Evolutionary conservation across 2,113 vertebrate genomes (phyloP), one percentile per base, ranked within the genome.

Genomic region (Trogon surrucura): DNA sequence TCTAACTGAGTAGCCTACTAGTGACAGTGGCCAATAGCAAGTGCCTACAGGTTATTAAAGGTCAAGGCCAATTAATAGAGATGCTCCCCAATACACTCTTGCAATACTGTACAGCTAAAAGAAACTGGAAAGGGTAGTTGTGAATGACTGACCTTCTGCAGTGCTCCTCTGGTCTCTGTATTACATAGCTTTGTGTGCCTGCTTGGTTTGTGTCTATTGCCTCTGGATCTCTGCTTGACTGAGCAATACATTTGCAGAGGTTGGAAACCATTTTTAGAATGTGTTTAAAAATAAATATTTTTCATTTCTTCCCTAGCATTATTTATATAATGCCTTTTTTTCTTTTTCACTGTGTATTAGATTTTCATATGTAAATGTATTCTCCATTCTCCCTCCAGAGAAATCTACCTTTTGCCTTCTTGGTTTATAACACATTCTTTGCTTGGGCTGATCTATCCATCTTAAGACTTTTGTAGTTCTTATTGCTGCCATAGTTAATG

Each of bases 251-350:
- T 26, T 45, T 70, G 65, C 79, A 71, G 44, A 60, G 23, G 45
- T 20, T 81, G 61, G 85, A 78, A 94, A 57, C 53, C 6, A 6
- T 41, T 94, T 93, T 86, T 74, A 79, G 38, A 81, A 36, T 22
- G 53, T 80, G 45, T 81, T 95, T 83, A 57, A 93, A 95, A 94
- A 78, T 38, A 62, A 27, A 22, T 71, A 56, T 91, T 84, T 96
- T 93, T 94, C 82, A 84, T 90, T 94, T 83, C 38, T 74, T 57
- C 32, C 48, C 45, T 84, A 19, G 2, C 17, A 13, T 96, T 95
- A 88, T 93, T 95, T 95, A 93, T 88, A 65, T 74, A 71, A 88
- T 90, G 60, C 65, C 45, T 62, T 94, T 96, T 96, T 97, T 69
- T 53, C 57, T 57, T 94, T 89, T 77, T 74, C 75, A 58, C 48